Evolutionary conservation across 2,113 vertebrate genomes (phyloP).

Genomic region (Gymnogyps californianus): DNA sequence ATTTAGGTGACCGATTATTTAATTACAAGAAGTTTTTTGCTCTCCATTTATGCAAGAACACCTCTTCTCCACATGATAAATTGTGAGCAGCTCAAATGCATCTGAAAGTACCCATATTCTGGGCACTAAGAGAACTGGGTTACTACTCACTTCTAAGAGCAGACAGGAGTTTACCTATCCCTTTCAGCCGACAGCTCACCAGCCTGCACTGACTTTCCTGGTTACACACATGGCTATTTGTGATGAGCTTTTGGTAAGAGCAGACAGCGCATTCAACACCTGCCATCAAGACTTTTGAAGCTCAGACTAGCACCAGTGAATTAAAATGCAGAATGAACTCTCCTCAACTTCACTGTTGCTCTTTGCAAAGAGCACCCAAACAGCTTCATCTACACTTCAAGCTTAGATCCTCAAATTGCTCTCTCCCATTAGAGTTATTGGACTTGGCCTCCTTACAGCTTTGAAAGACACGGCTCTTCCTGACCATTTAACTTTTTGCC

Average conservation of each 20-base stretch:
- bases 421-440: neutral
- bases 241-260: neutral
- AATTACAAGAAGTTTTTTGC: neutral
- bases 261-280: neutral
- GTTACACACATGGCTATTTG: rapidly evolving
- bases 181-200: neutral
- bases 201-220: neutral
- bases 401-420: neutral
- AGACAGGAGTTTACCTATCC: neutral
- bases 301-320: neutral
- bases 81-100: neutral
- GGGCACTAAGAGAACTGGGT: neutral
- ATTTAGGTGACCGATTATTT: neutral
- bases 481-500: neutral
- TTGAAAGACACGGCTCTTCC: neutral
- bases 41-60: neutral
- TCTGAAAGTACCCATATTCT: neutral
- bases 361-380: neutral
- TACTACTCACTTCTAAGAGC: neutral
- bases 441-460: neutral
- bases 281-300: neutral
- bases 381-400: neutral
- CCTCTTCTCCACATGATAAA: neutral
- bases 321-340: neutral
- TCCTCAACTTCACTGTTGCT: neutral